phyloP scores from a whole-genome alignment of 2,113 vertebrate genomes.

The Bungarus multicinctus region DNA sequence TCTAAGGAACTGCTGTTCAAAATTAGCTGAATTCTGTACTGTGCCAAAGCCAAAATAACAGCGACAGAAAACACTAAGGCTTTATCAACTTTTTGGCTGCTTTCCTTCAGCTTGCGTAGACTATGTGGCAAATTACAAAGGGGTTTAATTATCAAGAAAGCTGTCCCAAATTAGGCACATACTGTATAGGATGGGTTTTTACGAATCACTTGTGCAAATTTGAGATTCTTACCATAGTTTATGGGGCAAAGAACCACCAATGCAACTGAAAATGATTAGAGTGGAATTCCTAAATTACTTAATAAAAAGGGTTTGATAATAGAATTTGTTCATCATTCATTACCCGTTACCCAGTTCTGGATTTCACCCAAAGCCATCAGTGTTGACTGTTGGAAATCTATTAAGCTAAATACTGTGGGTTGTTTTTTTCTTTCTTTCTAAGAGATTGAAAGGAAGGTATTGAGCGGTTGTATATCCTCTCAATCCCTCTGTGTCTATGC shows the following conservation, averaged over 20 bases:
- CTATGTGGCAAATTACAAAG: constrained; percentile 22
- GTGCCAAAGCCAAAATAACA: constrained; percentile 6
- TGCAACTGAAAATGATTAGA: background rate
- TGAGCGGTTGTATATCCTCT: background rate
- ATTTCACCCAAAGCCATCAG: background rate
- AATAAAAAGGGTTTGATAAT: background rate
- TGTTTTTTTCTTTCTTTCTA: background rate
- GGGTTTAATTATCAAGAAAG: background rate
- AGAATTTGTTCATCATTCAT: background rate
- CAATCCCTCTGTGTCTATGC: background rate
- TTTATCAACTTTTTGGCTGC: background rate
- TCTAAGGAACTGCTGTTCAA: constrained; percentile 1
- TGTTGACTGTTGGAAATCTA: background rate
- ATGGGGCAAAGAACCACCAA: background rate
- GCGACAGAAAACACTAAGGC: constrained; percentile 12
- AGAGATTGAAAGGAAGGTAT: background rate
- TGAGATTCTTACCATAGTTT: background rate
- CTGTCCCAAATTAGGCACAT: background rate
- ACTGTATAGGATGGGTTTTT: background rate
- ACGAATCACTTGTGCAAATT: background rate
- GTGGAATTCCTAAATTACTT: background rate
- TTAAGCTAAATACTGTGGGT: background rate
- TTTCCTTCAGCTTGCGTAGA: background rate
- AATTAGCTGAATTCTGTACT: constrained; percentile 30
- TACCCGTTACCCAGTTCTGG: background rate